These are phyloP conservation scores for Knipowitschia caucasica DNA, from an alignment of 2,797 vertebrate species.

Conservation along the genomic window DNA sequence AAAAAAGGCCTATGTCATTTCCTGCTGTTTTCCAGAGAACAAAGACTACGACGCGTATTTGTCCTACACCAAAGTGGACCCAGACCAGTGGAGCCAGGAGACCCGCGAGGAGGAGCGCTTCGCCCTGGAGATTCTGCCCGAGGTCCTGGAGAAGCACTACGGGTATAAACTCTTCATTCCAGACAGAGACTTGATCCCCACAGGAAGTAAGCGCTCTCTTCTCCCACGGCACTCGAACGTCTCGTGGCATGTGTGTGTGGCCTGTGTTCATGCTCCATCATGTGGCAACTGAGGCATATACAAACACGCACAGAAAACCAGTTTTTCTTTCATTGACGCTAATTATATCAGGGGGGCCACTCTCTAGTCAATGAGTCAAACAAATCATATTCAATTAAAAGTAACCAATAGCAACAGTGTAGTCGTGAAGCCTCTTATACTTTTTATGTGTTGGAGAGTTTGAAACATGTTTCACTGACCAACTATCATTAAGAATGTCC, in stretches of 20 bases:
- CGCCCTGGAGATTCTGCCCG: constrained; percentile 94
- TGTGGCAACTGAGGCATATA: constrained; percentile 15
- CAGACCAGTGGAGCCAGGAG: constrained; percentile 98
- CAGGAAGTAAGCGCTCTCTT: constrained; percentile 91
- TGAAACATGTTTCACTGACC: too few species aligned
- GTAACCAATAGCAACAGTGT: too few species aligned
- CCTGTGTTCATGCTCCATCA: constrained; percentile 26
- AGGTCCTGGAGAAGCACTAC: constrained; percentile 98
- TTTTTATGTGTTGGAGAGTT: too few species aligned
- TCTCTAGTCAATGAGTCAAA: too few species aligned
- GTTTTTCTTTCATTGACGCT: too few species aligned
- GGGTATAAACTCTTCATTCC: constrained; percentile 98
- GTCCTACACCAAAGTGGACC: constrained; percentile 98
- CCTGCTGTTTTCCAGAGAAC: constrained; percentile 75
- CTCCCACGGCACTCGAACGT: constrained; percentile 44
- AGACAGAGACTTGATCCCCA: constrained; percentile 96
- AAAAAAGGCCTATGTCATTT: too few species aligned
- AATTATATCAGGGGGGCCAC: too few species aligned
- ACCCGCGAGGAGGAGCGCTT: constrained; percentile 96
- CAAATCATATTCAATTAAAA: too few species aligned
- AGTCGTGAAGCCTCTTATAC: too few species aligned
- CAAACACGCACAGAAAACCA: too few species aligned
- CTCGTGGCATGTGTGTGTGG: constrained; percentile 55
- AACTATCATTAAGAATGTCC: too few species aligned
- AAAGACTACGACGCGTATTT: constrained; percentile 98